Base-by-base conservation (phyloP, 2,888 invertebrate genomes). In the Diarsia mendica region DNA sequence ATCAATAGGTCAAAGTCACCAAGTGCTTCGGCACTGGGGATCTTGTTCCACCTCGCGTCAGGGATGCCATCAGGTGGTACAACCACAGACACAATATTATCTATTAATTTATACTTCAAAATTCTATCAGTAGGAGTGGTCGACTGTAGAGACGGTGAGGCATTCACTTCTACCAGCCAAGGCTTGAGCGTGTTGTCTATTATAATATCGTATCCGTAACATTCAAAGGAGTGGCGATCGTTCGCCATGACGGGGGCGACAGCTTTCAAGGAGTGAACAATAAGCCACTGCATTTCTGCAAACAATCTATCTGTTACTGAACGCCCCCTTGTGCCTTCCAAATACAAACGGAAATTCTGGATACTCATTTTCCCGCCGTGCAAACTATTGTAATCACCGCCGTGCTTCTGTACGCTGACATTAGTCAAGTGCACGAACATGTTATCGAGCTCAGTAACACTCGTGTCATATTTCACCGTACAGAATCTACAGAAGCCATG, bases 401-500 rank as follows among this genome's bases (percentile, higher is more conserved):
- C 99, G 91, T 99, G 99, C 93, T 99, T 99, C 94, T 99, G 99
- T 23, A 99, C 99, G 76, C 99, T 99, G 2, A 99, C 99, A 94
- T 99, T 99, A 23, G 99, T 99, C 83, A 99, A 97, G 96, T 99
- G 99, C 73, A 99, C 98, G 91, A 99, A 99, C 98, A 99, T 98
- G 93, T 98, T 99, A 93, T 99, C 99, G 88, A 98, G 94, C 93
- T 98, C 98, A 61, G 98, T 98, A 48, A 98, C 98, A 92, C 98
- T 98, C 0, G 98, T 98, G 91, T 99, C 99, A 90, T 99, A 99
- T 93, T 99, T 99, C 39, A 99, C 99, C 0, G 99, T 99, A 90
- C 99, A 99, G 94, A 99, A 99, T 79, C 99, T 97, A 92, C 99
- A 99, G 94, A 99, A 99, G 3, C 99, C 99, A 72, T 98, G 97